Base-by-base conservation (phyloP, 2,797 vertebrate species). In the Pipistrellus nathusii region DNA sequence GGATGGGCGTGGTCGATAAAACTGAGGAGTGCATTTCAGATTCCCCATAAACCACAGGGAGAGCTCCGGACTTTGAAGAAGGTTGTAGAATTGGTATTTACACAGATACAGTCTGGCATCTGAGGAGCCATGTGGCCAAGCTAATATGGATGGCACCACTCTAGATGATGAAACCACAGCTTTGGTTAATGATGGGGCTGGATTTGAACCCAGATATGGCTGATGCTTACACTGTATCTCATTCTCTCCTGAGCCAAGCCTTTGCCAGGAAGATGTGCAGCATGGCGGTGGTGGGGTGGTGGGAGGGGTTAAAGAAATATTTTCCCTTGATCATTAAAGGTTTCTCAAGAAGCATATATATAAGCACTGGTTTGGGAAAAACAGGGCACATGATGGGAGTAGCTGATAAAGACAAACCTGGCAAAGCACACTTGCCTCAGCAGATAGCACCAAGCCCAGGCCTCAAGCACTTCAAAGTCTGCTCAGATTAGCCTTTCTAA, bases 291-390 rank as follows among this genome's bases (percentile, higher is more conserved):
- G 8, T 3, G 27, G 20, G 53, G 8, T 3, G n/a, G 7, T 1
- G 25, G 27, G 27, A 0, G 11, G 57, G 4, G 2, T 38, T 48
- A 48, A 81, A 76, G 87, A 88, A 82, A 35, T 32, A 48, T n/a
- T 71, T 88, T 71, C n/a, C n/a, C 44, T 30, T 73, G 69, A n/a
- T 73, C 38, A 46, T 44, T 48, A 85, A 92, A 92, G 17, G 69
- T 90, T 90, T 88, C 25, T 76, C 25, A 48, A 80, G 55, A 93
- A 73, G 15, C 84, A 17, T 82, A 30, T 53, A 66, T 78, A 59
- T 2, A 73, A 30, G 38, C 8, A 41, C 53, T 21, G 41, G 3
- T 30, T 32, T n/a, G 15, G 64, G 48, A n/a, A 46, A 72, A 57
- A 81, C 17, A 59, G n/a, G 21, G 2, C 25, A 46, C 59, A 7